These are phyloP conservation scores for Autographa pulchrina DNA, from an alignment of 2,888 invertebrate genomes.

Conservation along the genomic window DNA sequence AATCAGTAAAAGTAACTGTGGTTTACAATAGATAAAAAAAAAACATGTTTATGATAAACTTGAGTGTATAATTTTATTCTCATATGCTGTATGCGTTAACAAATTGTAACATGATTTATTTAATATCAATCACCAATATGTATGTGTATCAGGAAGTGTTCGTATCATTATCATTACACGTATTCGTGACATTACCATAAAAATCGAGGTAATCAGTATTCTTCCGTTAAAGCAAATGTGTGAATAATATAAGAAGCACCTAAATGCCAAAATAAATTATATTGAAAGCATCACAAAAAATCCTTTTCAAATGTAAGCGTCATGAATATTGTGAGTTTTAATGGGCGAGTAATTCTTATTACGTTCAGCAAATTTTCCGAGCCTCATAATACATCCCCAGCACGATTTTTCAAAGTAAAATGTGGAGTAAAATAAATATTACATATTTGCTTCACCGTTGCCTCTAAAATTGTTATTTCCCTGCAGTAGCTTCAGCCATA, in stretches of 20 bases:
- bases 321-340: conserved; percentile 34
- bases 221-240: neutral
- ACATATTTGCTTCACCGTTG: conserved; percentile 41
- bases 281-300: conserved; percentile 23
- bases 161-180: too few relatives aligned
- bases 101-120: too few relatives aligned
- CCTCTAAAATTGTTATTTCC: conserved; percentile 28
- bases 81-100: too few relatives aligned
- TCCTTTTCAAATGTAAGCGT: conserved; percentile 16
- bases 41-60: too few relatives aligned
- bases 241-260: neutral
- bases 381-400: conserved; percentile 37
- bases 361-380: conserved; percentile 37
- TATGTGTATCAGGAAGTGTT: too few relatives aligned
- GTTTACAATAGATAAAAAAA: too few relatives aligned
- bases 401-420: conserved; percentile 46
- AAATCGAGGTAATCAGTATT: neutral
- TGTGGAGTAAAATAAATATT: conserved; percentile 58
- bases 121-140: too few relatives aligned
- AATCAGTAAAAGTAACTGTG: too few relatives aligned
- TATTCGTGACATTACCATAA: neutral
- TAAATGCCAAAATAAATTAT: conserved; percentile 11
- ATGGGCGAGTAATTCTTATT: conserved; percentile 35
- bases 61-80: too few relatives aligned
- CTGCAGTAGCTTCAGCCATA: conserved; percentile 19